Percentiles rank a stretch among this genome's conserved stretches.
phyloP scores from a whole-genome alignment of 2,113 vertebrate species.

The Helogale parvula region DNA sequence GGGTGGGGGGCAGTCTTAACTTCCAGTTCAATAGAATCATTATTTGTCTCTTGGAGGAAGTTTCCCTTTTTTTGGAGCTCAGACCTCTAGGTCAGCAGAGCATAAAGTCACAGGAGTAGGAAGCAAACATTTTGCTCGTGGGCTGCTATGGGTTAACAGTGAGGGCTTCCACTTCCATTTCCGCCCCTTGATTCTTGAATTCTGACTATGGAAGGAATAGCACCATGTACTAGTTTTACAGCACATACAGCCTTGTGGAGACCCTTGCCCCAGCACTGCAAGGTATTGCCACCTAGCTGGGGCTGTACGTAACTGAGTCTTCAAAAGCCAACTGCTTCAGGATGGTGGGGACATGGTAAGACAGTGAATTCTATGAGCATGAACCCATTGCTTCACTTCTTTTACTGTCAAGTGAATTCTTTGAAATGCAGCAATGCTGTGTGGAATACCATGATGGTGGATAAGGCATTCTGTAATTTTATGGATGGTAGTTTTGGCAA shows the following conservation, averaged over 20 bases:
- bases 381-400: neutral
- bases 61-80: neutral
- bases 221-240: neutral
- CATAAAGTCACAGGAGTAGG: neutral
- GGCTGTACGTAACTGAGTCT: neutral
- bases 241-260: neutral
- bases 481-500: neutral
- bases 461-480: neutral
- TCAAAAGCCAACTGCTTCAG: neutral
- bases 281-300: neutral
- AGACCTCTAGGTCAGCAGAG: neutral
- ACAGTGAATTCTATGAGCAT: neutral
- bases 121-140: neutral
- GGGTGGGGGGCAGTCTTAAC: neutral
- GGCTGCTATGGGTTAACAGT: too few species aligned
- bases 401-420: neutral
- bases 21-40: neutral
- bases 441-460: neutral
- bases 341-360: neutral
- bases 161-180: neutral
- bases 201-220: neutral
- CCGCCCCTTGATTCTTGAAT: neutral
- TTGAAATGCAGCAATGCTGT: neutral
- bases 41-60: neutral
- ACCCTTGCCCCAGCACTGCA: neutral